Conservation (phyloP, 2,888 invertebrate genomes). For the Dorcus hopei region DNA sequence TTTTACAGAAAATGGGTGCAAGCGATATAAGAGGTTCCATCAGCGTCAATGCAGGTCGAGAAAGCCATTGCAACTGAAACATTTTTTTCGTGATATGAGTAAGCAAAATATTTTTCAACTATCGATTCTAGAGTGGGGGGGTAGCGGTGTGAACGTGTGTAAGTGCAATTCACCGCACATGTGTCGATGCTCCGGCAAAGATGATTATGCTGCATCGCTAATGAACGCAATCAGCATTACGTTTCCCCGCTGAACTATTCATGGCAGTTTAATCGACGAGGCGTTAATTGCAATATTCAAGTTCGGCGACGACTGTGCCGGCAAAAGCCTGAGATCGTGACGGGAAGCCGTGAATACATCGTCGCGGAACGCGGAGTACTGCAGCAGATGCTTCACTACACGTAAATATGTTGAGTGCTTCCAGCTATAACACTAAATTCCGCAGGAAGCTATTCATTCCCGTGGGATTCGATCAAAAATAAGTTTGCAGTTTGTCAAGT, state of each 20-base stretch:
- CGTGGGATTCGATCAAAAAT: constrained; percentile 2
- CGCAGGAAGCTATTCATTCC: constrained; percentile 22
- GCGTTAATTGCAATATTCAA: not conserved
- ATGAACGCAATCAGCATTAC: constrained; percentile 21
- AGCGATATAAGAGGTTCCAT: no score
- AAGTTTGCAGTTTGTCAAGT: no score
- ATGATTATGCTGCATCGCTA: constrained; percentile 18
- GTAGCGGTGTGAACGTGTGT: not conserved
- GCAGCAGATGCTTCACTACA: not conserved
- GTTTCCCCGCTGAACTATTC: not conserved
- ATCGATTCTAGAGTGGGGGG: no score
- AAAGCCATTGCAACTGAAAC: no score
- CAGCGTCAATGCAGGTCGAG: no score
- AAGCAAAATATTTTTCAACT: no score
- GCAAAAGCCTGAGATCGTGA: not conserved
- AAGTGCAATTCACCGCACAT: constrained; percentile 6
- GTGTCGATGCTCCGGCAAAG: constrained; percentile 9
- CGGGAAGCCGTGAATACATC: not conserved
- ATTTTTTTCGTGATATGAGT: no score
- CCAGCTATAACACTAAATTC: constrained; percentile 36
- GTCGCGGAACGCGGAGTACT: not conserved
- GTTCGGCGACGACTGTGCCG: not conserved
- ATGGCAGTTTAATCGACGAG: not conserved
- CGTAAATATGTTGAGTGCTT: constrained; percentile 33
- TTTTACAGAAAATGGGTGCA: no score